Evolutionary conservation across 2,113 vertebrate genomes (phyloP).

Genomic region (Gavia stellata): DNA sequence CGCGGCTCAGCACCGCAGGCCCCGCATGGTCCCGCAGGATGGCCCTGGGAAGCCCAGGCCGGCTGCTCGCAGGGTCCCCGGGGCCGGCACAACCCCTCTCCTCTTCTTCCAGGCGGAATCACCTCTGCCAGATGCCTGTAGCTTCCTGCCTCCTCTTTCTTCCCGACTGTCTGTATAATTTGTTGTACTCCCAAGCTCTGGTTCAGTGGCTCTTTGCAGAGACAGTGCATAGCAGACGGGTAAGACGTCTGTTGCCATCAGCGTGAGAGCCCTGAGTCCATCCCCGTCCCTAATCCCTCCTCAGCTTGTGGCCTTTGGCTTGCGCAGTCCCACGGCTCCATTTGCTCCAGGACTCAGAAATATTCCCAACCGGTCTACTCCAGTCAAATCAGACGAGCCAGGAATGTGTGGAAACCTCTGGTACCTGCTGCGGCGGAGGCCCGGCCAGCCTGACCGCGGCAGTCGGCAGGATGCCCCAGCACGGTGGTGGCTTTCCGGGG

Average conservation of each 20-base stretch:
- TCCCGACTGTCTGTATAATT: background rate
- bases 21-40: rapidly evolving
- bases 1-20: rapidly evolving
- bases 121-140: background rate
- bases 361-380: background rate
- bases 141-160: background rate
- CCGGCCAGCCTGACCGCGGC: background rate
- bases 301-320: background rate
- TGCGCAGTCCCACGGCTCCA: background rate
- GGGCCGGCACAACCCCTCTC: background rate
- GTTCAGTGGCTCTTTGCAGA: background rate
- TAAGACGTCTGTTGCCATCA: background rate
- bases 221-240: background rate
- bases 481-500: rapidly evolving
- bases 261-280: background rate
- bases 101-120: background rate
- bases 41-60: background rate
- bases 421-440: background rate
- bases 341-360: background rate
- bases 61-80: background rate
- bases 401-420: background rate
- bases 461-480: background rate
- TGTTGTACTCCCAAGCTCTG: background rate
- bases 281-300: background rate
- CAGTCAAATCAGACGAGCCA: background rate